These are phyloP conservation scores for Leptinotarsa undecemlineata DNA, from an alignment of 1,140 invertebrate genomes.

Conservation along the genomic window DNA sequence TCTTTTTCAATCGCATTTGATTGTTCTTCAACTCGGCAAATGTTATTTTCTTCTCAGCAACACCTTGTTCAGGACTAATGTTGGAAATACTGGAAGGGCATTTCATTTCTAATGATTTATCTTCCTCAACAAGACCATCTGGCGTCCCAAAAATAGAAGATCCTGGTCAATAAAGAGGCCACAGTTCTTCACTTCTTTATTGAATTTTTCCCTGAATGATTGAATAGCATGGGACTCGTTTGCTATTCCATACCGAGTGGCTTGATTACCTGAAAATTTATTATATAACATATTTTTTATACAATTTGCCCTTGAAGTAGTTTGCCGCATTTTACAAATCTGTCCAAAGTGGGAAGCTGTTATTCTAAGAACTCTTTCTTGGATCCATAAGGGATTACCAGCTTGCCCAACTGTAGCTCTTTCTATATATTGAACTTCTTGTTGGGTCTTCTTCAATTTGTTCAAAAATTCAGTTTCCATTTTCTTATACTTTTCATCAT, in stretches of 20 bases:
- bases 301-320: neutral
- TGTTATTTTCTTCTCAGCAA: conserved; percentile 20
- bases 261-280: conserved; percentile 29
- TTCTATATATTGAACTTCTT: neutral
- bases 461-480: no score
- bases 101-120: neutral
- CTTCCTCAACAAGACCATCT: conserved; percentile 53
- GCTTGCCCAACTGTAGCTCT: neutral
- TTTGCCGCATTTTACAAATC: neutral
- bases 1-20: neutral
- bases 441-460: neutral
- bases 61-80: neutral
- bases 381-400: neutral
- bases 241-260: conserved; percentile 44
- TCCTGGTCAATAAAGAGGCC: conserved; percentile 53
- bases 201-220: conserved; percentile 31
- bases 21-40: conserved; percentile 35
- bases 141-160: conserved; percentile 51
- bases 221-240: conserved; percentile 48
- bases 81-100: neutral
- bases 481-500: no score
- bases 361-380: neutral
- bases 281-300: neutral
- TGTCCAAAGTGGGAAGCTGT: neutral
- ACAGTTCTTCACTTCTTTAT: conserved; percentile 29